Conservation (phyloP, 2,888 invertebrate species). For the Drosophila kokeensis region DNA sequence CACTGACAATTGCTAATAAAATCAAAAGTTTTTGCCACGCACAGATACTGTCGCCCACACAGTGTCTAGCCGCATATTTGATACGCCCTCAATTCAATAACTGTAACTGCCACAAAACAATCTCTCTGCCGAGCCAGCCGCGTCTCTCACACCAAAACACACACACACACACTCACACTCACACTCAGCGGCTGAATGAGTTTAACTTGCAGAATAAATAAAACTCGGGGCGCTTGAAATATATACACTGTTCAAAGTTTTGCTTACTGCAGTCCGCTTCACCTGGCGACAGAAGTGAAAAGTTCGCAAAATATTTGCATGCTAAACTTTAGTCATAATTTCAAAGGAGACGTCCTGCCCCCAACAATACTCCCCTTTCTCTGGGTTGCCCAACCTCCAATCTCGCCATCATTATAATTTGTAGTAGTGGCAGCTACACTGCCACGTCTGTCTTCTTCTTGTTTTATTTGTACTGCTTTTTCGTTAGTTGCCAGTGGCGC, state of each 20-base stretch:
- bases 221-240: constrained; percentile 60
- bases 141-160: constrained; percentile 36
- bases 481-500: constrained; percentile 28
- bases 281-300: constrained; percentile 65
- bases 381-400: neutral
- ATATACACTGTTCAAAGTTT: constrained; percentile 65
- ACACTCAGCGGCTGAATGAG: constrained; percentile 4
- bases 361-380: neutral
- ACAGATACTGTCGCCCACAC: constrained; percentile 18
- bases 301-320: constrained; percentile 77
- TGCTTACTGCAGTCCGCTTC: constrained; percentile 56
- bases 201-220: constrained; percentile 71
- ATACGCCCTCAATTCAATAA: constrained; percentile 62
- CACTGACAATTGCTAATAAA: constrained; percentile 75
- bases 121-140: constrained; percentile 63
- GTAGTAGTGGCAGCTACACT: constrained; percentile 47
- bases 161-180: constrained; percentile 14
- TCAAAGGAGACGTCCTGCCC: constrained; percentile 26
- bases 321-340: constrained; percentile 76
- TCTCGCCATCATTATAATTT: constrained; percentile 1
- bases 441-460: constrained; percentile 44
- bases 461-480: constrained; percentile 35
- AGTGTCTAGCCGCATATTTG: constrained; percentile 35
- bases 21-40: constrained; percentile 69
- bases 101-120: constrained; percentile 57